These are phyloP conservation scores for Drosophila leontia DNA, from an alignment of 1,140 invertebrate species.

Conservation along the genomic window DNA sequence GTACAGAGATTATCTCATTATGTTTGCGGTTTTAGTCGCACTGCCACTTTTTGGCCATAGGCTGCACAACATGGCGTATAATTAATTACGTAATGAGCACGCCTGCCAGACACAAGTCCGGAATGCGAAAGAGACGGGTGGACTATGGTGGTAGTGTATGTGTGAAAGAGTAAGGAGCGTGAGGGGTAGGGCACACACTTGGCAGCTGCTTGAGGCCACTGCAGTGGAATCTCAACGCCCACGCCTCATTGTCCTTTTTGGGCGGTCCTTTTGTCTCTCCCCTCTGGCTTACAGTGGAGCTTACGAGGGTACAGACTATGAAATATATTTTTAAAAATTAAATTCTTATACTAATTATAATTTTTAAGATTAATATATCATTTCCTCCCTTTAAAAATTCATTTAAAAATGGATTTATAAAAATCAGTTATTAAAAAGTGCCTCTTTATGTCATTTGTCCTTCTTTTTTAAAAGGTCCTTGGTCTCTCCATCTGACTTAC, in stretches of 20 bases:
- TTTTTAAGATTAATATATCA: too few relatives aligned
- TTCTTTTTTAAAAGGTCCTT: constrained; percentile 7
- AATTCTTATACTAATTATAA: not conserved
- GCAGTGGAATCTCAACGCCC: constrained; percentile 40
- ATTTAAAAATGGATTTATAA: too few relatives aligned
- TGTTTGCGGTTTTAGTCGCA: constrained; percentile 74
- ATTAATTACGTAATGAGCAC: constrained; percentile 81
- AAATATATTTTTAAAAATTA: not conserved
- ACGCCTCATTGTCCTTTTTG: constrained; percentile 46
- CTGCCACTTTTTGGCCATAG: constrained; percentile 68
- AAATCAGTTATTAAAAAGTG: too few relatives aligned
- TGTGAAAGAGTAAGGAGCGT: not conserved
- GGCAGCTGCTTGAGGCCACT: constrained; percentile 47
- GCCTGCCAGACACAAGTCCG: constrained; percentile 57
- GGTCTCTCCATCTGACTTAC: not conserved
- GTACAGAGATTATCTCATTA: constrained; percentile 80
- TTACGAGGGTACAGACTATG: too few relatives aligned
- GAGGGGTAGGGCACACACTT: constrained; percentile 26
- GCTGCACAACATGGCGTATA: constrained; percentile 75
- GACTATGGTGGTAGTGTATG: not conserved
- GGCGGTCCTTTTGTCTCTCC: not conserved
- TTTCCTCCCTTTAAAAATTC: too few relatives aligned
- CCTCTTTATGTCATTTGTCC: too few relatives aligned
- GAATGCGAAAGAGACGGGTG: constrained; percentile 11
- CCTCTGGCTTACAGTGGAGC: not conserved